phyloP scores from a whole-genome alignment of 2,113 vertebrate species.

The Myodes glareolus region DNA sequence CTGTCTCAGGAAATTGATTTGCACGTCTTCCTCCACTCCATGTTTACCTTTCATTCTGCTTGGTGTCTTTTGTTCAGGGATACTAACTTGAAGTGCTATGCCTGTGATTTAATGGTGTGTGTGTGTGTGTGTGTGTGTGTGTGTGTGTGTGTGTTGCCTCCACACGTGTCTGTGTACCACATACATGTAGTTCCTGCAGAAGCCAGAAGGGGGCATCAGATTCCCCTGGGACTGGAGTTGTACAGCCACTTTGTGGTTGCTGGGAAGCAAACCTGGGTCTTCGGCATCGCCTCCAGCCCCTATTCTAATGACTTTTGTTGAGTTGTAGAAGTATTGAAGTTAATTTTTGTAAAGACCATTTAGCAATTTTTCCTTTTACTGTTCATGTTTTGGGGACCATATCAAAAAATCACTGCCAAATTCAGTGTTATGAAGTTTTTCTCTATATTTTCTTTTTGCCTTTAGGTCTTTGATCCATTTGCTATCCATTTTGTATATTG shows the following conservation, averaged over 20 bases:
- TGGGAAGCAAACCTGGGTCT: not conserved
- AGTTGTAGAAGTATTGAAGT: not conserved
- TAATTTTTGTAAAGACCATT: not conserved
- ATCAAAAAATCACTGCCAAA: not conserved
- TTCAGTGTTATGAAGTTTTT: not conserved
- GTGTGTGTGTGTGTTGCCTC: not conserved
- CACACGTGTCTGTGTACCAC: not conserved
- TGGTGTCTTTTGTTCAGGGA: not conserved
- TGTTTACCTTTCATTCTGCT: not conserved
- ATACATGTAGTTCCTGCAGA: not conserved
- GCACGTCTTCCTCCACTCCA: not conserved
- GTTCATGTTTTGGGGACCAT: not conserved
- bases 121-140: not conserved
- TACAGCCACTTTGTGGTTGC: not conserved
- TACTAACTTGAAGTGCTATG: not conserved
- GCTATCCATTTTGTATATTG: not conserved
- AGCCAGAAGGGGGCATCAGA: not conserved
- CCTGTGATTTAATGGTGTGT: not conserved
- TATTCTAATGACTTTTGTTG: not conserved
- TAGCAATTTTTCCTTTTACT: not conserved
- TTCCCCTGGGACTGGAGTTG: not conserved
- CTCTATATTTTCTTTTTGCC: not conserved
- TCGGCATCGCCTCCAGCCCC: not conserved
- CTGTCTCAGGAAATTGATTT: not conserved
- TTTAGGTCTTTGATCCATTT: not conserved